Percentiles rank a stretch among this genome's conserved stretches.
Conservation (phyloP, 1,140 invertebrate species). For the Lutraria rhynchaena region DNA sequence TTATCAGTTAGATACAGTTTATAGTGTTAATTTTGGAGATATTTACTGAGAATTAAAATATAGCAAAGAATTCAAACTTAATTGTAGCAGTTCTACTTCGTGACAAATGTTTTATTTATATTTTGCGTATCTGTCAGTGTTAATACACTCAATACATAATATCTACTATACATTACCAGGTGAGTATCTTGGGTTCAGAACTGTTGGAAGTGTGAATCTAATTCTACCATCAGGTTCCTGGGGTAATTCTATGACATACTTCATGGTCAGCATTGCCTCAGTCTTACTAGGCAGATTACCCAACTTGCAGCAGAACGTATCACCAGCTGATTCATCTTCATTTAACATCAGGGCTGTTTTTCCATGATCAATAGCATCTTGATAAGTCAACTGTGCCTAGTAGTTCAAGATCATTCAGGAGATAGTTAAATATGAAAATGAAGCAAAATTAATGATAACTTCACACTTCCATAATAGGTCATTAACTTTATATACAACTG, state of each 20-base stretch:
- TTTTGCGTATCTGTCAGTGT: background rate
- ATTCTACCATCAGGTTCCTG: constrained; percentile 62
- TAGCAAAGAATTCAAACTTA: background rate
- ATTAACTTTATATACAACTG: too few relatives aligned
- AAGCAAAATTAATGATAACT: too few relatives aligned
- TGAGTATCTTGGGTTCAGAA: constrained; percentile 69
- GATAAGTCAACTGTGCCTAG: constrained; percentile 86
- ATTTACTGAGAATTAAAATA: background rate
- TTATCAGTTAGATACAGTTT: too few relatives aligned
- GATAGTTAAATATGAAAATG: too few relatives aligned
- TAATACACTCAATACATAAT: background rate
- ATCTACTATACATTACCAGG: constrained; percentile 47
- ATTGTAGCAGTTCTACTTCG: too few relatives aligned
- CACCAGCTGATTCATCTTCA: constrained; percentile 60
- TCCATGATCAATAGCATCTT: constrained; percentile 85
- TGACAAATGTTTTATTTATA: background rate
- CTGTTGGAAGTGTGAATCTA: constrained; percentile 68
- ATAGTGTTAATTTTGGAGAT: too few relatives aligned
- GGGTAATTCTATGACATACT: constrained; percentile 63
- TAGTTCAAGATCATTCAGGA: too few relatives aligned
- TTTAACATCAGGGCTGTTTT: constrained; percentile 83
- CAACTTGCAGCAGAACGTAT: constrained; percentile 66
- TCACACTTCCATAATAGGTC: too few relatives aligned
- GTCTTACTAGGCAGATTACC: constrained; percentile 67
- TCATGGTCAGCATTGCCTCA: constrained; percentile 57